These are phyloP conservation scores for western clawed frog (Xenopus tropicalis) DNA, from an alignment of 2,113 vertebrate genomes.

Conservation along the genomic window UCB_Xtro_10.0 CM004449.2:64490501-64491000, in stretches of 20 bases:
- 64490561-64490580: too few species aligned
- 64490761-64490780: constrained; percentile 64
- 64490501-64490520: too few species aligned
- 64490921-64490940: constrained; percentile 77
- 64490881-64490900: constrained; percentile 61
- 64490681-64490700: constrained; percentile 75
- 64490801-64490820: constrained; percentile 61
- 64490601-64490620: too few species aligned
- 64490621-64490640: background rate
- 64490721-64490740: constrained; percentile 74
- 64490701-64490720: constrained; percentile 57
- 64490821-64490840: constrained; percentile 44
- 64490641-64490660: constrained; percentile 58
- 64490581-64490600: too few species aligned
- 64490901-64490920: constrained; percentile 71
- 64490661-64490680: constrained; percentile 65
- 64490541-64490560: too few species aligned
- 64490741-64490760: constrained; percentile 72
- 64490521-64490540: too few species aligned
- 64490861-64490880: constrained; percentile 58
- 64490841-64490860: constrained; percentile 52
- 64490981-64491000: constrained; percentile 87
- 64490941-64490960: constrained; percentile 86
- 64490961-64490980: constrained; percentile 89
- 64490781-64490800: constrained; percentile 67